Base-by-base conservation (phyloP, 2,797 vertebrate genomes). In the Onychomys leucogaster region DNA sequence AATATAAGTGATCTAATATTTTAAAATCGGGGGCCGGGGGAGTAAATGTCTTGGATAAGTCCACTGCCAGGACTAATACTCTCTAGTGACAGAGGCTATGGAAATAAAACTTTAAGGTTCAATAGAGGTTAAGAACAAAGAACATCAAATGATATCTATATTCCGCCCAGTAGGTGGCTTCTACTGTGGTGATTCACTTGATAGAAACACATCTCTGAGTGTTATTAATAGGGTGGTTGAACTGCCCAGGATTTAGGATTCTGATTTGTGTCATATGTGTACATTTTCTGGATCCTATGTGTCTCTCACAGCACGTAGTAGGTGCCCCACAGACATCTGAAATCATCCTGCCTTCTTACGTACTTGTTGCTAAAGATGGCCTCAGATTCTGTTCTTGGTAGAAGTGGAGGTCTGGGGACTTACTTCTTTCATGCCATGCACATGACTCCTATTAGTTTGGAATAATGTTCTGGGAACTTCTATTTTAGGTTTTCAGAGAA, bases 401-500 rank as follows among this genome's bases (percentile, higher is more conserved):
- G 27, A 6, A 29, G 34, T 27, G 3, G 25, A 57, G 2, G 8
- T 76, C 5, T 27, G 57, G 69, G 57, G 61, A 27, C 34, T 37
- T 52, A 2, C 37, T 84, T 52, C 27, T 41, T 43, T 29, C 37
- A 6, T 52, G 8, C 0, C 1, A 65, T 73, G 46, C 1, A 1
- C 16, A 37, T 69, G 43, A 84, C 12, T 46, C 5, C 34, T 92
- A 25, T 37, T 89, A 14, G 6, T 86, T 41, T 52, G 34, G 67
- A 67, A n/a, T 49, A 34, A 80, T 46, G 27, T 67, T 92, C 55
- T 46, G 11, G 57, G 41, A 57, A 27, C 59, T 73, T n/a, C 10
- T 84, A 13, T 89, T 94, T 91, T 91, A 85, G 17, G 3, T 67
- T 90, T 83, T 10, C 73, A 34, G 43, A 41, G 29, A 93, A 82